Base-by-base conservation (phyloP, 2,797 vertebrate genomes). In the Sciaenops ocellatus region DNA sequence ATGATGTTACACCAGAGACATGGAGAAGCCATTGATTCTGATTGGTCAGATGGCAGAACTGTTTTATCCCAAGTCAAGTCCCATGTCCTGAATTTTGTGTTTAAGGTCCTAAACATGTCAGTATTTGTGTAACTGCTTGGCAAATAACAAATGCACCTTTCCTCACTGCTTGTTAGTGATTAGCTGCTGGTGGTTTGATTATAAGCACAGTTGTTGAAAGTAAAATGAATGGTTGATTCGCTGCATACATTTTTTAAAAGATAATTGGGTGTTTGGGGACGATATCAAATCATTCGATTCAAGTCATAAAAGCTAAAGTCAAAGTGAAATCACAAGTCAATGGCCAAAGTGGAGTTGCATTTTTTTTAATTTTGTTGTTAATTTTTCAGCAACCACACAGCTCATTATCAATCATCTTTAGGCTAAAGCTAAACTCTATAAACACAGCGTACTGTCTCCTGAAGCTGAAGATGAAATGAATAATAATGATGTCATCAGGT, bases 401-500 rank as follows among this genome's bases (percentile, higher is more conserved):
- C 56, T 59, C 57, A 38, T 20, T 38, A 30, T 61, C n/a, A 6
- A 22, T 24, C 10, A 26, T 22, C 8, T 4, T 57, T 20, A 30
- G 38, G n/a, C 38, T 9, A 17, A 59, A 66, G 41, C 50, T 48
- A 56, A 12, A 18, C 20, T 46, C 42, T 18, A 26, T 56, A 50
- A 62, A 74, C 10, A 16, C 15, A 42, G 3, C 57, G 9, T n/a
- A n/a, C 12, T 57, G 18, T 65, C 34, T 62, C 59, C 30, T 57
- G 22, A 34, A 16, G 34, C 18, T 60, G 34, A 57, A 56, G 73
- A 24, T 82, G 28, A 59, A 34, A 51, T 24, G 44, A 76, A 69
- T n/a, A 50, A 38, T 3, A 65, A 69, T 69, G 60, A 80, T 55
- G 41, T 76, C 76, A 76, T 76, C 46, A 69, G 64, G 9, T 72